Evolutionary conservation across 2,888 invertebrate genomes (phyloP).

Genomic region (Galerucella pusilla): DNA sequence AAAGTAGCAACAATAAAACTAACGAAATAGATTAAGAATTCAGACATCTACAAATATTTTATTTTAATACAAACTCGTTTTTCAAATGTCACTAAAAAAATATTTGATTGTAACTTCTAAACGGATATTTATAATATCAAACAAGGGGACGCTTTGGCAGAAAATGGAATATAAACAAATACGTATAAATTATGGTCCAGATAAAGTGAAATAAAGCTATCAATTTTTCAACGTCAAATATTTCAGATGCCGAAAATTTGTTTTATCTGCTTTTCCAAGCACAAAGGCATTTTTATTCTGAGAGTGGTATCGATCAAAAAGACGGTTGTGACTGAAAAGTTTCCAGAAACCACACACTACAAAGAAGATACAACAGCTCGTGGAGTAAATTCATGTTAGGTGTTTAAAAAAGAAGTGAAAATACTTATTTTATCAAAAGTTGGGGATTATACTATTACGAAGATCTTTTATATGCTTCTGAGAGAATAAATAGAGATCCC

Average conservation of each 20-base stretch:
- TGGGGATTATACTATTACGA: no score
- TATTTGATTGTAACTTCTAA: not conserved
- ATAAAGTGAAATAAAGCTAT: slow-evolving; percentile 18
- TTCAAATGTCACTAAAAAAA: no score
- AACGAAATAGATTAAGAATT: no score
- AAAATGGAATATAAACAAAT: slow-evolving; percentile 6
- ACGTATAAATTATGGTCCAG: slow-evolving; percentile 7
- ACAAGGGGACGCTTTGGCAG: not conserved
- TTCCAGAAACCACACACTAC: slow-evolving; percentile 9
- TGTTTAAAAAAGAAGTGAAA: no score
- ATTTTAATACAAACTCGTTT: no score
- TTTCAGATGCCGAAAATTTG: not conserved
- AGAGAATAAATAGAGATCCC: no score
- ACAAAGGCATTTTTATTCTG: slow-evolving; percentile 22
- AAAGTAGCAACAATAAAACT: no score
- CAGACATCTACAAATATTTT: no score
- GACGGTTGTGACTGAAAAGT: slow-evolving; percentile 20
- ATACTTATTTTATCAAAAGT: no score
- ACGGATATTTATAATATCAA: not conserved
- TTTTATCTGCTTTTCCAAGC: slow-evolving; percentile 16
- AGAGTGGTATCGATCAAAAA: slow-evolving; percentile 29
- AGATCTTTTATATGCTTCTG: no score
- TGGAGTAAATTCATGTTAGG: no score
- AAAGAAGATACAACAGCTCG: not conserved
- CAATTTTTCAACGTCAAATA: slow-evolving; percentile 16